Evolutionary conservation across 2,888 invertebrate species (phyloP), one percentile per base, ranked within the genome.

Genomic region (Mesoligia furuncula): DNA sequence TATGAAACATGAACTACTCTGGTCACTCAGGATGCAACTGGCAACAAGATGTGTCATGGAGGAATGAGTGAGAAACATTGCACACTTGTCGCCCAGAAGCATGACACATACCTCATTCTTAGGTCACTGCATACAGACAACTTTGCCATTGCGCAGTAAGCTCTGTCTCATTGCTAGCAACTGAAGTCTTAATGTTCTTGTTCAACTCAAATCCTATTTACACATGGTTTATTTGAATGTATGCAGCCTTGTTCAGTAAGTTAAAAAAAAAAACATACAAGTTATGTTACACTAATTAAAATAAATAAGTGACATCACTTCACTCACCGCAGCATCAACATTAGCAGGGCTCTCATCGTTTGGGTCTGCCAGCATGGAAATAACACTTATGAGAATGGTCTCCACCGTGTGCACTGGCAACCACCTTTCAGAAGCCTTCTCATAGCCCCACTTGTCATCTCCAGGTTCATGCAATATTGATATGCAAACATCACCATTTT

Each of bases 331-430:
- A 94, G 99, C 99, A 97, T 99, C 99, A 91, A 99, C 99, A 97
- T 99, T 99, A 92, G 99, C 99, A 88, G 99, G 99, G 95, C 99
- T 99, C 97, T 99, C 99, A 95, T 99, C 99, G 95, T 99, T 99
- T 85, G 99, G 99, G 97, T 99, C 99, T 88, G 99, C 99, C 94
- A 99, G 97, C 99, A 99, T 99, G 93, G 99, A 99, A 97, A 99
- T 99, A 94, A 99, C 99, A 95, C 99, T 99, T 97, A 99, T 99
- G 95, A 99, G 98, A 95, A 99, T 99, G 88, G 99, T 99, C 97
- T 99, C 99, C 91, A 99, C 99, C 88, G 99, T 99, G 96, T 99
- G 99, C 85, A 99, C 99, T 61, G 99, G 99, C 94, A 99, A 97
- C 99, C 99, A 99, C 95, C 99, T 97, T 96, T 99, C 99, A 78